Evolutionary conservation across 1,140 invertebrate genomes (phyloP).

Genomic region (Drosophila melanica): DNA sequence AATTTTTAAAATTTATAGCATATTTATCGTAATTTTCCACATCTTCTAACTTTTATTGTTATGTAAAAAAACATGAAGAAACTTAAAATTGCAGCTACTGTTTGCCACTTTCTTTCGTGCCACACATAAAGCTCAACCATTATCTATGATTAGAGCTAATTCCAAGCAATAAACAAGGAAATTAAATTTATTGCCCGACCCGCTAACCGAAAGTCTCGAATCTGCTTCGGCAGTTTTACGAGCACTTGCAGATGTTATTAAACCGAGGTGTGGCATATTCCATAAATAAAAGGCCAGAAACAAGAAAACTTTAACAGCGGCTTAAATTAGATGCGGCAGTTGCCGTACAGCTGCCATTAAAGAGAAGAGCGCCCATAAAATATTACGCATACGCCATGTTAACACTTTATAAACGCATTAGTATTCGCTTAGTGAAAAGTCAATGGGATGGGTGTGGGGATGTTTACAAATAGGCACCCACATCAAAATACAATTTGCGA

Average conservation of each 20-base stretch:
- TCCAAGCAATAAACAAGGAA: slow-evolving; percentile 61
- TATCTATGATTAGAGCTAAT: slow-evolving; percentile 60
- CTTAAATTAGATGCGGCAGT: slow-evolving; percentile 37
- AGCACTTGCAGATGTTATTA: slow-evolving; percentile 59
- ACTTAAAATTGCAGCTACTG: neutral
- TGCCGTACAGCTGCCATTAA: slow-evolving; percentile 62
- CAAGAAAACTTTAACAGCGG: slow-evolving; percentile 16
- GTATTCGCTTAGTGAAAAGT: slow-evolving; percentile 1
- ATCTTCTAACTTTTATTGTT: no score
- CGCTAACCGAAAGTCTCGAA: slow-evolving; percentile 11
- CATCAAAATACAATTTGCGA: slow-evolving; percentile 74
- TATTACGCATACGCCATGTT: slow-evolving; percentile 73
- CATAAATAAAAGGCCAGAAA: slow-evolving; percentile 60
- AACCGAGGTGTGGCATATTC: slow-evolving; percentile 59
- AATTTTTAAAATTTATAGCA: no score
- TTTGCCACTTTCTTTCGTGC: neutral
- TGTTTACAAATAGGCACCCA: slow-evolving; percentile 21
- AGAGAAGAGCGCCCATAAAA: slow-evolving; percentile 25
- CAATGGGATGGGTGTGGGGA: slow-evolving; percentile 3
- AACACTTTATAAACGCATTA: slow-evolving; percentile 81
- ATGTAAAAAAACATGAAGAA: no score
- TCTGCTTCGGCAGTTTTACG: slow-evolving; percentile 43
- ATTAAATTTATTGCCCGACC: slow-evolving; percentile 59
- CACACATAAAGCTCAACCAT: slow-evolving; percentile 20
- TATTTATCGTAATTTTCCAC: no score